Evolutionary conservation across 2,113 vertebrate genomes (phyloP), one percentile per base, ranked within the genome.

Genomic region (Aphyosemion australe): DNA sequence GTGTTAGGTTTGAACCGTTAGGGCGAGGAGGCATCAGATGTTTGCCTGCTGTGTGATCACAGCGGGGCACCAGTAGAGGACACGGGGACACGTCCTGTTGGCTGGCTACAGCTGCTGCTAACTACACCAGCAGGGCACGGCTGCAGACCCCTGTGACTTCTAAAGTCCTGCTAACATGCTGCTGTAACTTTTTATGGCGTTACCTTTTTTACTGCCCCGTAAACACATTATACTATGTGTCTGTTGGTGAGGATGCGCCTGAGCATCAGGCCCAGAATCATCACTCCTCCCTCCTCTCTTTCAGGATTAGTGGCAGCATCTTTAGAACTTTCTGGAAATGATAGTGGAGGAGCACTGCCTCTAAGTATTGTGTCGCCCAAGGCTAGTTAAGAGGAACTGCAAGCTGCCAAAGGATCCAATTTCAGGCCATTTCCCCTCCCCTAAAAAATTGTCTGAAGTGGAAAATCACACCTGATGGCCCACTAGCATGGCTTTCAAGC

Each of bases 391-490:
- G 62, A 76, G 80, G 70, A 77, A 78, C 69, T 46, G 79, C 65
- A 32, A 74, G 82, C 78, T 68, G 74, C 83, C 63, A 76, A 39
- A 73, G 77, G 70, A 84, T 77, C 77, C 81, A 86, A 84, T 87
- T 89, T 81, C 70, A 82, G 82, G 63, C 79, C 65, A 82, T 79
- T 74, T 70, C 45, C 59, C 54, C 26, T 26, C 26, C 52, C 51
- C 60, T 49, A 53, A 60, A 79, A 82, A 85, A 72, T 69, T 51
- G 82, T 84, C 77, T 84, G 84, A 86, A 88, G 83, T 86, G 84
- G 79, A 87, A 88, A 86, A 89, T 89, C 76, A 71, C 78, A 73
- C 74, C 83, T 87, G 83, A 89, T 84, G 80, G 84, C 62, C 75
- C 79, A 77, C 80, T 71, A 73, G 79, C 66, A 26, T 51, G 49